Conservation (phyloP, 2,797 vertebrate species). For the Clarias laeviceps region DNA sequence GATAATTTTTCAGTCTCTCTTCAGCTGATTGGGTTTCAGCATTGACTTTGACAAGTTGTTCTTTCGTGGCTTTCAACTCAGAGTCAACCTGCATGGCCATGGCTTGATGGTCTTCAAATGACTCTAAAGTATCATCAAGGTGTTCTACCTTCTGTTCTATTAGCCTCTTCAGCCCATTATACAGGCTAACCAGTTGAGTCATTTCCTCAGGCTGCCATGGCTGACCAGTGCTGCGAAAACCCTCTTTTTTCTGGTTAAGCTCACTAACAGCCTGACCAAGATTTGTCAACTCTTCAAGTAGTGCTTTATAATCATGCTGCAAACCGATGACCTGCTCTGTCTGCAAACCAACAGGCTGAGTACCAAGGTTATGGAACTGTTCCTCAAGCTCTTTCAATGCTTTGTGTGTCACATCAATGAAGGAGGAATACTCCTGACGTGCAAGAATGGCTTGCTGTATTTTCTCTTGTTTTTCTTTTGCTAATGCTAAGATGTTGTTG, state of each 20-base stretch:
- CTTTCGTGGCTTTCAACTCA: constrained; percentile 77
- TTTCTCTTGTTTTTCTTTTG: constrained; percentile 92
- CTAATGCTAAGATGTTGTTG: constrained; percentile 82
- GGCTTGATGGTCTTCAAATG: constrained; percentile 77
- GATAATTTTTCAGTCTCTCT: constrained; percentile 91
- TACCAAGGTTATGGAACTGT: constrained; percentile 84
- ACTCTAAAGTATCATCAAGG: constrained; percentile 77
- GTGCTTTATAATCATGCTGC: constrained; percentile 75
- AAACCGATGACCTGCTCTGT: constrained; percentile 75
- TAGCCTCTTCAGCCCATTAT: constrained; percentile 80
- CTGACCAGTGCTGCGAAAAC: constrained; percentile 88
- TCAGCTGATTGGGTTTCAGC: constrained; percentile 90
- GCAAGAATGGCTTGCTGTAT: constrained; percentile 87
- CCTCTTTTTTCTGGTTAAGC: constrained; percentile 90
- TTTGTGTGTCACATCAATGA: constrained; percentile 87
- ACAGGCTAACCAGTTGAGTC: constrained; percentile 76
- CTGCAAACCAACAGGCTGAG: constrained; percentile 72
- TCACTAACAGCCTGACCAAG: constrained; percentile 85
- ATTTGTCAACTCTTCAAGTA: constrained; percentile 78
- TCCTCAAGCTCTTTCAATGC: constrained; percentile 87
- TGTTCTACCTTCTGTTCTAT: constrained; percentile 77
- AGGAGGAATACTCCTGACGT: constrained; percentile 87
- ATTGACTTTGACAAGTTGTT: constrained; percentile 81
- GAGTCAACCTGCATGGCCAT: constrained; percentile 75
- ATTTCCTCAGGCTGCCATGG: constrained; percentile 87